Percentiles rank a stretch among this genome's conserved stretches.
Conservation (phyloP, 2,888 invertebrate genomes). For the Sphecodes monilicornis region DNA sequence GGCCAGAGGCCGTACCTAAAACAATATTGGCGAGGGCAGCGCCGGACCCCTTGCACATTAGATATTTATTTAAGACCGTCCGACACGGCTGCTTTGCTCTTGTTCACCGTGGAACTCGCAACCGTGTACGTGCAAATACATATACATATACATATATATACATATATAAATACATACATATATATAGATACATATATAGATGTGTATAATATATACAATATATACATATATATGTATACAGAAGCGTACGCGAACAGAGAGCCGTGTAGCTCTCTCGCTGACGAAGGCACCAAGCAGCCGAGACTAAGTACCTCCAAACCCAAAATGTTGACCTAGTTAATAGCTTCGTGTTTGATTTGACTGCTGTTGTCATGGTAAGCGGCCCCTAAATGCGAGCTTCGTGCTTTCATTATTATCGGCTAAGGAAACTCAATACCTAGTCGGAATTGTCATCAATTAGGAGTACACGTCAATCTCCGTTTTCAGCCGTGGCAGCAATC, state of each 20-base stretch:
- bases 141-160: conserved; percentile 1
- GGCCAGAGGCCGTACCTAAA: conserved; percentile 73
- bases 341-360: conserved; percentile 83
- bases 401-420: conserved; percentile 51
- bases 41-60: conserved; percentile 68
- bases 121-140: conserved; percentile 33
- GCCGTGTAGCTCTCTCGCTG: conserved; percentile 24
- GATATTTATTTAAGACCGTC: conserved; percentile 79
- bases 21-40: conserved; percentile 77
- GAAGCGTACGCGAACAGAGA: neutral
- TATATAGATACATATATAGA: neutral
- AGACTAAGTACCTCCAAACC: conserved; percentile 75
- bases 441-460: conserved; percentile 58
- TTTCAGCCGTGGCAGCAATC: neutral
- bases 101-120: conserved; percentile 62
- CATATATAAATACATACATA: neutral
- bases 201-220: neutral
- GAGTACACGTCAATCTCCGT: conserved; percentile 35
- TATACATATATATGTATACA: neutral
- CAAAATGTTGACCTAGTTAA: conserved; percentile 83
- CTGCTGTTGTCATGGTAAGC: conserved; percentile 79
- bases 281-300: conserved; percentile 65
- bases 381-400: conserved; percentile 70
- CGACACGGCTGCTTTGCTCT: conserved; percentile 72
- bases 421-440: conserved; percentile 40